These are phyloP conservation scores for Drosophila kanekoi DNA, from an alignment of 2,888 invertebrate species.

Conservation along the genomic window DNA sequence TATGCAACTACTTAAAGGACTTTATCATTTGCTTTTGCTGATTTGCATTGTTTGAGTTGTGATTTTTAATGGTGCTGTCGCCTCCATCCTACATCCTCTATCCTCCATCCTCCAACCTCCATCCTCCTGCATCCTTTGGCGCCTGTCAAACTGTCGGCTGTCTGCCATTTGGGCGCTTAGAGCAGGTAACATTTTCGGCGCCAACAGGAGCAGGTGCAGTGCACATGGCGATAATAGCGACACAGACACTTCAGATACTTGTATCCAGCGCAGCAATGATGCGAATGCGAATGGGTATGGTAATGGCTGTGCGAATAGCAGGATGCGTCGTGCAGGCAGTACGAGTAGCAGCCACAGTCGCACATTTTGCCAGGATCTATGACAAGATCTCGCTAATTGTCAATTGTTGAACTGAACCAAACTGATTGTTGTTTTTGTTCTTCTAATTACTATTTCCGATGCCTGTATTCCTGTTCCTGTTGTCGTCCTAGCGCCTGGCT, in stretches of 20 bases:
- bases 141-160: slow-evolving; percentile 12
- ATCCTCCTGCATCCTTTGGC: not conserved
- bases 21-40: slow-evolving; percentile 70
- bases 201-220: slow-evolving; percentile 78
- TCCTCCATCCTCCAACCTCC: not conserved
- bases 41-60: slow-evolving; percentile 69
- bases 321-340: slow-evolving; percentile 70
- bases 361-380: slow-evolving; percentile 60
- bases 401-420: not conserved
- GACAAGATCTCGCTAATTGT: slow-evolving; percentile 1
- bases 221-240: slow-evolving; percentile 72
- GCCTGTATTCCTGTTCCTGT: not conserved
- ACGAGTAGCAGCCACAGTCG: slow-evolving; percentile 75
- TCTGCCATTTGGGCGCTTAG: slow-evolving; percentile 35
- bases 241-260: slow-evolving; percentile 77
- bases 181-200: slow-evolving; percentile 75
- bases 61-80: slow-evolving; percentile 60
- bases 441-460: slow-evolving; percentile 3
- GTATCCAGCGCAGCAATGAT: slow-evolving; percentile 75
- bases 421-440: not conserved
- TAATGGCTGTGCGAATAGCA: slow-evolving; percentile 74
- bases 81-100: not conserved
- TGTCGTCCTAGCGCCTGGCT: slow-evolving; percentile 61
- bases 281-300: slow-evolving; percentile 66
- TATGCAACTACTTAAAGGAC: slow-evolving; percentile 78